Percentiles rank a stretch among this genome's conserved stretches.
Evolutionary conservation across 2,113 vertebrate genomes (phyloP).

Genomic region (Oenanthe oenanthe): DNA sequence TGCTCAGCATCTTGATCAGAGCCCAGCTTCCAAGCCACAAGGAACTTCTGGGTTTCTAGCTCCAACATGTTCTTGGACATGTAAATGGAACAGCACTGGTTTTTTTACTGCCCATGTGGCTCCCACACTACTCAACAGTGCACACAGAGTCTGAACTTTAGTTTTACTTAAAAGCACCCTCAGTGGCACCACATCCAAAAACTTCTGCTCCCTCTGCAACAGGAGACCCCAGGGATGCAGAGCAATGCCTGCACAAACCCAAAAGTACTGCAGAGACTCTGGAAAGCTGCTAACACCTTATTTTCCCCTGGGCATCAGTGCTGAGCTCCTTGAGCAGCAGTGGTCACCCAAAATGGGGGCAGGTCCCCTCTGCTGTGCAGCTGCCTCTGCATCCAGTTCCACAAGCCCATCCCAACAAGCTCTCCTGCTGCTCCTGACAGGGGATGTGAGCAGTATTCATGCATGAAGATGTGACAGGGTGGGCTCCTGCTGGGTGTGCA

Average conservation of each 20-base stretch:
- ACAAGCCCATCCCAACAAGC: background rate
- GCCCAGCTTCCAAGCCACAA: background rate
- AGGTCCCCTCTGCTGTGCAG: background rate
- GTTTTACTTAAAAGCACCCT: background rate
- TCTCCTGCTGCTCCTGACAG: background rate
- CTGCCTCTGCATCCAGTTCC: background rate
- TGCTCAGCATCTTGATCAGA: background rate
- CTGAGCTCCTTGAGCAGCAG: background rate
- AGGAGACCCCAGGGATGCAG: too few relatives aligned
- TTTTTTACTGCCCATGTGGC: background rate
- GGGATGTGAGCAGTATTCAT: background rate
- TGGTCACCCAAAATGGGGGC: background rate
- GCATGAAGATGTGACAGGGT: fast-evolving
- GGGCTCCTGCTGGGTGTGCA: background rate
- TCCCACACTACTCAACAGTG: background rate
- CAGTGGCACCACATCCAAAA: background rate
- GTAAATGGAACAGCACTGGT: background rate
- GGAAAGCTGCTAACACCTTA: background rate
- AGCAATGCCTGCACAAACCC: background rate
- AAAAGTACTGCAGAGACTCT: background rate
- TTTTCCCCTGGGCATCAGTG: fast-evolving
- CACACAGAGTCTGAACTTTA: background rate
- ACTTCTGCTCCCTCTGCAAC: background rate
- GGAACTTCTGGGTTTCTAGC: background rate
- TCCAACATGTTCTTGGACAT: background rate